A percentile compares a stretch with the other conserved stretches of the same genome.
phyloP scores from a whole-genome alignment of 2,113 vertebrate genomes.

The Nettapus auritus region DNA sequence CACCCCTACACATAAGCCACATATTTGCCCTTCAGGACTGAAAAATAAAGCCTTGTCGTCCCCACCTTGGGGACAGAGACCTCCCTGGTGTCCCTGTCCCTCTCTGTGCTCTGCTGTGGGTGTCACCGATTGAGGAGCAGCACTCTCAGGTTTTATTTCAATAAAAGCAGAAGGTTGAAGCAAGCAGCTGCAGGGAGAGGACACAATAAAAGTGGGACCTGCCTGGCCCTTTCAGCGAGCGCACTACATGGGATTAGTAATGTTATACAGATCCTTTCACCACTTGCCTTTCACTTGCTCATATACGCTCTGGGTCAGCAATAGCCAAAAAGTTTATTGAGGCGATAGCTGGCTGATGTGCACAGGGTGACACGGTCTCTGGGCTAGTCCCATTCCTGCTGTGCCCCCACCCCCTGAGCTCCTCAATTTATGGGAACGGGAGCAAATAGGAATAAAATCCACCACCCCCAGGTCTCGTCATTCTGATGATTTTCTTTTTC shows the following conservation, averaged over 20 bases:
- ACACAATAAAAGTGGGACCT: not conserved
- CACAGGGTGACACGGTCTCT: not conserved
- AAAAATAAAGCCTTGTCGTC: not conserved
- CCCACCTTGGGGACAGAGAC: not conserved
- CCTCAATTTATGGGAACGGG: not conserved
- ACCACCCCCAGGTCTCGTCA: rapidly evolving
- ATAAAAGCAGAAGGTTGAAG: constrained; percentile 6
- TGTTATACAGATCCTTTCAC: constrained; percentile 56
- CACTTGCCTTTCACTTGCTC: constrained; percentile 73
- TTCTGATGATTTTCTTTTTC: not conserved
- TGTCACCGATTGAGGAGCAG: not conserved
- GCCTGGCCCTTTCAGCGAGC: not conserved
- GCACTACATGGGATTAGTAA: constrained; percentile 32
- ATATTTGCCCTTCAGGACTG: not conserved
- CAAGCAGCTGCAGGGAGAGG: constrained; percentile 50
- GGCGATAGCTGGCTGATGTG: not conserved
- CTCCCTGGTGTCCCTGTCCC: not conserved
- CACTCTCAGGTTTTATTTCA: not conserved
- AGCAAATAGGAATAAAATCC: not conserved
- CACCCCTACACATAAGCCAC: not conserved
- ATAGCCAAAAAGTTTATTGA: constrained; percentile 64
- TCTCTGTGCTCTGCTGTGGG: not conserved
- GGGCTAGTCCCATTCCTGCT: not conserved
- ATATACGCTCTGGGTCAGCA: constrained; percentile 20
- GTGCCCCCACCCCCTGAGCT: not conserved